Evolutionary conservation across 64 coral and sea anemone genomes (phyloP).

Genomic region (Pachyseris speciosa): DNA sequence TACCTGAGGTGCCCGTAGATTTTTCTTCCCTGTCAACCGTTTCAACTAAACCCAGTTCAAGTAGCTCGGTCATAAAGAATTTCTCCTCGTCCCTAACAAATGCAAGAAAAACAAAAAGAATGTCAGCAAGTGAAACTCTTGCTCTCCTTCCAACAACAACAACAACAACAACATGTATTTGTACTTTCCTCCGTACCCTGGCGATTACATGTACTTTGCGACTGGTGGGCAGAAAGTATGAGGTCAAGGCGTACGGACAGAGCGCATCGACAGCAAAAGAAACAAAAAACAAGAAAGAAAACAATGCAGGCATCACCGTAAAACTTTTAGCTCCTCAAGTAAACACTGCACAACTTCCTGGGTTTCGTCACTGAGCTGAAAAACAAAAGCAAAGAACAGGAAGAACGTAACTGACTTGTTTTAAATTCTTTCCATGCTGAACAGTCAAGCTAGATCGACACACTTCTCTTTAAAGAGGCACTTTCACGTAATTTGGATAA

Average conservation of each 20-base stretch:
- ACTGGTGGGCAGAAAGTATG: neutral
- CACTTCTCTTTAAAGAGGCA: no score
- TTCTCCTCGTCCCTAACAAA: constrained; percentile 41
- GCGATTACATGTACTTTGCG: neutral
- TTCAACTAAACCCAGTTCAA: constrained; percentile 42
- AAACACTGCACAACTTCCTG: constrained; percentile 29
- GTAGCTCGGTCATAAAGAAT: constrained; percentile 5
- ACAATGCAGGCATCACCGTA: neutral
- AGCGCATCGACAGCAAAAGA: neutral
- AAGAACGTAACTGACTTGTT: no score
- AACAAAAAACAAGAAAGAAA: neutral
- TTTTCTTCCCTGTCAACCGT: neutral
- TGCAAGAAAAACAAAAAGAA: neutral
- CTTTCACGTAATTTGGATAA: no score
- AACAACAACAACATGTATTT: no score
- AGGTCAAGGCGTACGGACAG: no score
- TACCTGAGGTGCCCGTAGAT: neutral
- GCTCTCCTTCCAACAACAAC: no score
- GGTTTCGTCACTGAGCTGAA: neutral
- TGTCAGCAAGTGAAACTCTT: neutral
- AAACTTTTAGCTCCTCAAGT: constrained; percentile 2
- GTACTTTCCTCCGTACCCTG: neutral
- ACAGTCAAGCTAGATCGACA: no score
- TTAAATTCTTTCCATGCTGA: no score
- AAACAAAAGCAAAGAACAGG: neutral